Percentiles rank a stretch among this genome's conserved stretches.
Evolutionary conservation across 2,888 invertebrate genomes (phyloP).

Genomic region (Furcula furcula): DNA sequence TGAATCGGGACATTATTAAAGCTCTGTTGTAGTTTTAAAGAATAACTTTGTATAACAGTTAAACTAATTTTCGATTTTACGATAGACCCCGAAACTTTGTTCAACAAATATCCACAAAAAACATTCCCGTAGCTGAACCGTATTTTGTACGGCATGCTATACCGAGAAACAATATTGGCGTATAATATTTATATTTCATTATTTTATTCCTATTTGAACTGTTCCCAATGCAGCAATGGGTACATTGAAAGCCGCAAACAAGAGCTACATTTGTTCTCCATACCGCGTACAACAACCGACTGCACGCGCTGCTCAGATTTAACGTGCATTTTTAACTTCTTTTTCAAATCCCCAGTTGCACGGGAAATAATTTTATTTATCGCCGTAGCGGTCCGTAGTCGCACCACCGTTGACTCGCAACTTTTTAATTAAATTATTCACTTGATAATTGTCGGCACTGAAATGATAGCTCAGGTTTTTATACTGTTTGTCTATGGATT

Average conservation of each 20-base stretch:
- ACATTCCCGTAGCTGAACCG: no score
- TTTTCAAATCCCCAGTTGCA: conserved; percentile 29
- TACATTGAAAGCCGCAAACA: conserved; percentile 38
- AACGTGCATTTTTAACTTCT: conserved; percentile 25
- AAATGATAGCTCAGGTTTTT: conserved; percentile 29
- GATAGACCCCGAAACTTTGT: no score
- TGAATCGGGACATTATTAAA: no score
- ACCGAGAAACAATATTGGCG: not conserved
- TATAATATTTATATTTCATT: conserved; percentile 23
- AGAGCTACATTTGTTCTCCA: conserved; percentile 31
- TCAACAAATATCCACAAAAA: no score
- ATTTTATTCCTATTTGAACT: conserved; percentile 20
- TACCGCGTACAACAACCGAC: conserved; percentile 27
- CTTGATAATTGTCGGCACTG: conserved; percentile 54
- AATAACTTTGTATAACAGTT: no score
- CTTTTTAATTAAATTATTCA: conserved; percentile 73
- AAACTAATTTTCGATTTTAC: no score
- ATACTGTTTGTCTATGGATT: conserved; percentile 21
- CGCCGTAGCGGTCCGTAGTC: conserved; percentile 49
- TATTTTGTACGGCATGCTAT: not conserved
- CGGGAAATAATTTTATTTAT: conserved; percentile 70
- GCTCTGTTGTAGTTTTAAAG: no score
- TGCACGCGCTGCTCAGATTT: conserved; percentile 28
- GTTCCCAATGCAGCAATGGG: conserved; percentile 24
- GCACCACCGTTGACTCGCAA: conserved; percentile 49